Evolutionary conservation across 2,113 vertebrate species (phyloP).

Genomic region (Melanerpes formicivorus): DNA sequence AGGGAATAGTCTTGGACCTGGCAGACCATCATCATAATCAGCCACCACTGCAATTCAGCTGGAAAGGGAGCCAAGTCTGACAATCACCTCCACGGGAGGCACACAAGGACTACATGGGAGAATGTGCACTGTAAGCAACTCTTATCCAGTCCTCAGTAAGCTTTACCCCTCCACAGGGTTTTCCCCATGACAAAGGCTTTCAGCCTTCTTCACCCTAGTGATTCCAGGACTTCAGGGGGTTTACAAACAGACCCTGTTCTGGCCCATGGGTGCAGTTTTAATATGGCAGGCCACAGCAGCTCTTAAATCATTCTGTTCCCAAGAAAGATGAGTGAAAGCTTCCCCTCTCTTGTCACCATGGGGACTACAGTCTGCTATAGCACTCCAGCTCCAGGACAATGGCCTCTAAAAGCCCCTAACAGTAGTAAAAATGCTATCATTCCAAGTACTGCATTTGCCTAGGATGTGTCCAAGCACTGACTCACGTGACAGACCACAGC

Average conservation of each 20-base stretch:
- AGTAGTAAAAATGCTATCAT: neutral
- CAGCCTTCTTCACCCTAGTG: neutral
- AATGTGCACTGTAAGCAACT: neutral
- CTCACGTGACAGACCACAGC: neutral
- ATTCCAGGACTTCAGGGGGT: neutral
- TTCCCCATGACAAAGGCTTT: neutral
- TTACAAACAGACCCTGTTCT: neutral
- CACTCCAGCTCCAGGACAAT: neutral
- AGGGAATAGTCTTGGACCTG: neutral
- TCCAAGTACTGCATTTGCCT: neutral
- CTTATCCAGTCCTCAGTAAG: neutral
- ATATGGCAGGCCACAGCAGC: neutral
- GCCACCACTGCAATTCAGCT: neutral
- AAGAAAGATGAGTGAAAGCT: neutral
- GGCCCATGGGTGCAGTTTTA: neutral
- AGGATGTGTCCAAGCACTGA: neutral
- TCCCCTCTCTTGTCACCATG: constrained; percentile 21
- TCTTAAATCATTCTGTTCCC: neutral
- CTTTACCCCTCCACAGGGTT: neutral
- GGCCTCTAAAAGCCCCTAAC: neutral
- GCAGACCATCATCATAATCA: neutral
- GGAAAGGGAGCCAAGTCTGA: neutral
- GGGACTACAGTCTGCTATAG: constrained; percentile 48
- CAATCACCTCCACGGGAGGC: constrained; percentile 46
- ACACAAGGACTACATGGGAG: neutral